Conservation (phyloP, 2,888 invertebrate genomes). For the Amiota mariae region DNA sequence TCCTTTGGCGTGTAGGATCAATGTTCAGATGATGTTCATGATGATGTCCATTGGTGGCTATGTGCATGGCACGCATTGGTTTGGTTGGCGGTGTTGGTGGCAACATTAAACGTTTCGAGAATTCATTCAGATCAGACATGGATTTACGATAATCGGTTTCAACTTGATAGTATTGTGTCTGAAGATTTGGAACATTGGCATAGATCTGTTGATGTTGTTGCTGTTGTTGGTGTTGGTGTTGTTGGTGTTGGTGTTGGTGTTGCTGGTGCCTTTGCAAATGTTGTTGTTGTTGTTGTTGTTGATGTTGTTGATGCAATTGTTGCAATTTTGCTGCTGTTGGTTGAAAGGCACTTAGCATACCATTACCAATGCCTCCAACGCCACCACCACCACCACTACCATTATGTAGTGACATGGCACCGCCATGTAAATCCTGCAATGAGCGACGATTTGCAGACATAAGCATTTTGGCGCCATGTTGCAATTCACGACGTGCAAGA, state of each 20-base stretch:
- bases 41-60: conserved; percentile 48
- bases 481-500: conserved; percentile 76
- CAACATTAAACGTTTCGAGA: conserved; percentile 66
- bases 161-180: conserved; percentile 65
- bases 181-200: conserved; percentile 64
- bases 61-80: conserved; percentile 74
- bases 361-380: conserved; percentile 48
- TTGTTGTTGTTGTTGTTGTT: conserved; percentile 51
- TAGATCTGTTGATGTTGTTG: conserved; percentile 55
- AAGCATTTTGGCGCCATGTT: conserved; percentile 73
- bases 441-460: conserved; percentile 76
- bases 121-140: conserved; percentile 77
- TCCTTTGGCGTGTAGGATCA: conserved; percentile 57
- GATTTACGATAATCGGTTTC: conserved; percentile 76
- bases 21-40: conserved; percentile 42
- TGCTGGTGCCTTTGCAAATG: conserved; percentile 44
- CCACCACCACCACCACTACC: conserved; percentile 35
- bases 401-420: conserved; percentile 46
- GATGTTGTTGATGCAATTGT: conserved; percentile 48
- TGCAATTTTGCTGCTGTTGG: conserved; percentile 46
- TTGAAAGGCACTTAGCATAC: conserved; percentile 52
- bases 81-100: conserved; percentile 77
- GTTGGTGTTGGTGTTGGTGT: conserved; percentile 61
- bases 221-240: conserved; percentile 30
- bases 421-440: conserved; percentile 77